Conservation (phyloP, 1,140 invertebrate genomes). For the Sinonovacula constricta region DNA sequence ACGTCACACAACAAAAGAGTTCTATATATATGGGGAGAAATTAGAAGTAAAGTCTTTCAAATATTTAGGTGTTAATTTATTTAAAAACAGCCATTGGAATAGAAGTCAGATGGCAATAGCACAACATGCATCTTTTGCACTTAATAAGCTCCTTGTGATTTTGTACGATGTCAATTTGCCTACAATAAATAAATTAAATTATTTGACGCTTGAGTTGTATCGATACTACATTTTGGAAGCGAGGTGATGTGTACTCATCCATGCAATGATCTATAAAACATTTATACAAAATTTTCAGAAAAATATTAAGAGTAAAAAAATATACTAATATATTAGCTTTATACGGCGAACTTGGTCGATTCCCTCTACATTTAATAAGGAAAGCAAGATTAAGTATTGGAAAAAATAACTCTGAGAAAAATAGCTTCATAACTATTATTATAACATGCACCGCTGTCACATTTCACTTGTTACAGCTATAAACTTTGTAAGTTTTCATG, state of each 20-base stretch:
- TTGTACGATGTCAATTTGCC: neutral
- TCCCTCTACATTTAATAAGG: neutral
- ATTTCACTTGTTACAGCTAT: no score
- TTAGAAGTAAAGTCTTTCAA: no score
- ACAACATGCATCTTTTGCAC: neutral
- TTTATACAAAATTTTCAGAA: neutral
- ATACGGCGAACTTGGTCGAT: neutral
- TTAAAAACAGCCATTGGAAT: neutral
- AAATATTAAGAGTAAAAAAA: neutral
- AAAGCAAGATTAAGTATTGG: neutral
- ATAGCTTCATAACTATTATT: no score
- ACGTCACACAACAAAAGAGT: no score
- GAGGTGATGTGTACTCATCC: neutral
- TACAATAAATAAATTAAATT: neutral
- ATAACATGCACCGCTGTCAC: no score
- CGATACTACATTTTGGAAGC: neutral
- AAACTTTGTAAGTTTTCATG: no score
- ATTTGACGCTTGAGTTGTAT: neutral
- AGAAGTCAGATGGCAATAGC: neutral
- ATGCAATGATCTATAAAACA: neutral
- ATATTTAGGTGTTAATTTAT: neutral
- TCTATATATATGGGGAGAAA: no score
- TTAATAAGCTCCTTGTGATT: neutral
- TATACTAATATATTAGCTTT: neutral
- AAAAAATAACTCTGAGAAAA: no score